Conservation (phyloP, 2,113 vertebrate species). For the Natator depressus region DNA sequence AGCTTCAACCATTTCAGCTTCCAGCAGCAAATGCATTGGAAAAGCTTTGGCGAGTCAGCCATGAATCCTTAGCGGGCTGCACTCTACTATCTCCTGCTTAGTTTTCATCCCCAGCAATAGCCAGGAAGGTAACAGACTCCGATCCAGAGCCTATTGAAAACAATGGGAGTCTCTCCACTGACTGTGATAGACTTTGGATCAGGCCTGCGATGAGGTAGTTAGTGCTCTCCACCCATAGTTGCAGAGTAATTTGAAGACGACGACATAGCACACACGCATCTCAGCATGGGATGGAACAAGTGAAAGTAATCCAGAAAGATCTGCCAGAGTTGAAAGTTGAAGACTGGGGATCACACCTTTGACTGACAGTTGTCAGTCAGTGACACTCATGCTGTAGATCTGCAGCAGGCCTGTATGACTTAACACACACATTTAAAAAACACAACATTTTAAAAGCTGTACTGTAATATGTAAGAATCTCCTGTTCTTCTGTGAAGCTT, state of each 20-base stretch:
- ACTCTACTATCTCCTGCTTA: background rate
- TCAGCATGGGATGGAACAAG: background rate
- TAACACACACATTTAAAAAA: accelerated
- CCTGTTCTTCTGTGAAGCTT: background rate
- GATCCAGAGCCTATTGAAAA: background rate
- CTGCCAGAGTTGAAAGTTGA: background rate
- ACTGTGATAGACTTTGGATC: background rate
- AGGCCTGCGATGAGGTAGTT: background rate
- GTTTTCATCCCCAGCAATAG: background rate
- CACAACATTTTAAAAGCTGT: background rate
- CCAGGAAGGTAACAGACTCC: background rate
- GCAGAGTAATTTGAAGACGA: background rate
- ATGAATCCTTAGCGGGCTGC: background rate
- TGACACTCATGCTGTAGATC: background rate
- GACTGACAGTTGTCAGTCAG: background rate
- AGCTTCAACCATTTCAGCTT: background rate
- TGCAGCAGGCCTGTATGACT: too few species aligned
- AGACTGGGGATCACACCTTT: background rate
- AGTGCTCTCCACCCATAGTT: background rate
- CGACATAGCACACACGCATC: background rate
- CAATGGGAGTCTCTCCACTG: background rate
- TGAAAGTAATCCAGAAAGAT: background rate
- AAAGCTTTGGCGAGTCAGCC: background rate
- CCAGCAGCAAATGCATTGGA: background rate
- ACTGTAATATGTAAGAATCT: accelerated